Evolutionary conservation across 2,113 vertebrate species (phyloP), one percentile per base, ranked within the genome.

Genomic region (Picathartes gymnocephalus): DNA sequence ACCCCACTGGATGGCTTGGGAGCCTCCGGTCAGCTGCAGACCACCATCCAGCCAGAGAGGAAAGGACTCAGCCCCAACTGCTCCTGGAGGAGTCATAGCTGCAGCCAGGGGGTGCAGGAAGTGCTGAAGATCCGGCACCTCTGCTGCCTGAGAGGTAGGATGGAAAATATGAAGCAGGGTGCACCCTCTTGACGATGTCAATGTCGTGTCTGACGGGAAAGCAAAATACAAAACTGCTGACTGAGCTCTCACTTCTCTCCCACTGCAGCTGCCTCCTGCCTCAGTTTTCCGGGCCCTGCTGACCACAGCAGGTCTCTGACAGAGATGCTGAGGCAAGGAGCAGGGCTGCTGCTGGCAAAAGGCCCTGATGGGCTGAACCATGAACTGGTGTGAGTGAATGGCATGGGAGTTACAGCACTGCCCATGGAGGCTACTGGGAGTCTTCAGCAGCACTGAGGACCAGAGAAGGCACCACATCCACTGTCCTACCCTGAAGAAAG

Each of bases 191-290:
- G 1, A 27, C 2, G 2, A 42, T 25, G 23, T 69, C 6, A 5
- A 28, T 16, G 13, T 42, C 2, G 1, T 31, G 18, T 92, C 86
- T 97, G 86, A 97, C 23, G 1, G 93, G 92, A 96, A 97, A 96
- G 92, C 45, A 77, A 94, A 88, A 95, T 21, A 0, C 61, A 84
- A 86, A 97, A 94, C 73, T 97, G 96, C 96, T 97, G 95, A 97
- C 88, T 62, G 71, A 90, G 89, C 42, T 95, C 22, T 39, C 2
- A 11, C 62, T 79, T 89, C 62, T 95, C 9, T 3, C 30, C 33
- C 0, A 0, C 89, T 81, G 47, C 4, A 4, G 73, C 56, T 68
- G 57, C 58, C 56, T 81, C 77, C n/a, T 81, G 47, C 28, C 57
- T 68, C 15, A 1, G 81, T 65, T 69, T 91, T 91, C 82, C 4